A percentile compares a stretch with the other conserved stretches of the same genome.
Evolutionary conservation across 2,113 vertebrate species (phyloP).

Genomic region (Arizona elegans): DNA sequence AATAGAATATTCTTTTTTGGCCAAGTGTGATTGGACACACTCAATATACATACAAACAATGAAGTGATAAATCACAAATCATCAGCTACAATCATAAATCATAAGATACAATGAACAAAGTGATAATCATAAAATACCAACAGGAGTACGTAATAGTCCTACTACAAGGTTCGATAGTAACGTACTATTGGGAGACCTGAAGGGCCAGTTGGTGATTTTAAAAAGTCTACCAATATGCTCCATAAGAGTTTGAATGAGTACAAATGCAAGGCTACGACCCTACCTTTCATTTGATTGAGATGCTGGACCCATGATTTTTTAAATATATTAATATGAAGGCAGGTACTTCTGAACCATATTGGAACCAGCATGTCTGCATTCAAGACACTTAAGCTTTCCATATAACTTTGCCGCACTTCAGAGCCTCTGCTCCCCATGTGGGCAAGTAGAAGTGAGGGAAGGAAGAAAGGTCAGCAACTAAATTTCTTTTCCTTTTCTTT

Average conservation of each 20-base stretch:
- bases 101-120: not conserved
- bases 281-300: not conserved
- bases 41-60: not conserved
- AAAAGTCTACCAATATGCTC: not conserved
- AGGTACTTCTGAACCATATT: not conserved
- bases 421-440: not conserved
- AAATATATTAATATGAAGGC: not conserved
- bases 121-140: not conserved
- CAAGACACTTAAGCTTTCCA: not conserved
- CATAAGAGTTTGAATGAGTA: not conserved
- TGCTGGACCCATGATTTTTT: not conserved
- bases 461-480: not conserved
- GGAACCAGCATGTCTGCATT: not conserved
- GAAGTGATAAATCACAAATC: not conserved
- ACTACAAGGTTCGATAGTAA: no score
- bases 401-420: not conserved
- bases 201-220: not conserved
- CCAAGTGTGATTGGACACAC: not conserved
- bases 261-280: not conserved
- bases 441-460: not conserved
- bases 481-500: not conserved
- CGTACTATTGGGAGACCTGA: not conserved
- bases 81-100: not conserved
- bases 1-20: not conserved
- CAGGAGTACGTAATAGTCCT: not conserved